Evolutionary conservation across 2,888 invertebrate species (phyloP), one percentile per base, ranked within the genome.

Genomic region (Glyphotaelius pellucidus): DNA sequence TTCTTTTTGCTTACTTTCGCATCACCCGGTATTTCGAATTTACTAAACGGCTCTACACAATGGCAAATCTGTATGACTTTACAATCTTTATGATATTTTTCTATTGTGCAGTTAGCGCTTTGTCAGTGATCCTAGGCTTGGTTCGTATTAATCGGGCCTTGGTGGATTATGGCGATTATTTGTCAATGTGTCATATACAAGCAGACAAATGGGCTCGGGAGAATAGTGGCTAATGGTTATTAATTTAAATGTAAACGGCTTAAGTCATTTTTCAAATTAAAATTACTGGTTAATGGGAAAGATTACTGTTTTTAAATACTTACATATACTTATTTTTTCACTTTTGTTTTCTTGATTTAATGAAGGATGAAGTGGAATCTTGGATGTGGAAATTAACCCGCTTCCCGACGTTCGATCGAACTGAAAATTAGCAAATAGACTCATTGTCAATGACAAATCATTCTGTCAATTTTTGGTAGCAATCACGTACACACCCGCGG

Each of bases 161-260:
- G 31, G 83, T 38, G 83, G 83, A 83, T 83, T 83, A 83, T 5
- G 25, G 25, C 83, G 83, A 83, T 83, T 83, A 83, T 83, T 83
- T 83, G 83, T 83, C 83, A 83, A 83, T 83, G 35, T 32, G 83
- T 83, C 83, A 83, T 25, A 67, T n/a, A 11, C 67, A 67, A 67
- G n/a, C 83, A 25, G 32, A 83, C 35, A 83, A 83, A 83, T 83
- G 83, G 83, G 83, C 35, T n/a, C 35, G 19, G 83, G 83, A 83
- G 32, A 32, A 83, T 35, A 83, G 35, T 15, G 83, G 83, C 3
- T 83, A 19, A 83, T 19, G 83, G 32, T 67, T 19, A 67, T 67
- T 67, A 67, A 67, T 67, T 67, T 67, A 25, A 67, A 67, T 67
- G 67, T 67, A 67, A 67, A n/a, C 67, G 25, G 67, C 25, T 67